Conservation (phyloP, 2,113 vertebrate species). For the Ginglymostoma cirratum region DNA sequence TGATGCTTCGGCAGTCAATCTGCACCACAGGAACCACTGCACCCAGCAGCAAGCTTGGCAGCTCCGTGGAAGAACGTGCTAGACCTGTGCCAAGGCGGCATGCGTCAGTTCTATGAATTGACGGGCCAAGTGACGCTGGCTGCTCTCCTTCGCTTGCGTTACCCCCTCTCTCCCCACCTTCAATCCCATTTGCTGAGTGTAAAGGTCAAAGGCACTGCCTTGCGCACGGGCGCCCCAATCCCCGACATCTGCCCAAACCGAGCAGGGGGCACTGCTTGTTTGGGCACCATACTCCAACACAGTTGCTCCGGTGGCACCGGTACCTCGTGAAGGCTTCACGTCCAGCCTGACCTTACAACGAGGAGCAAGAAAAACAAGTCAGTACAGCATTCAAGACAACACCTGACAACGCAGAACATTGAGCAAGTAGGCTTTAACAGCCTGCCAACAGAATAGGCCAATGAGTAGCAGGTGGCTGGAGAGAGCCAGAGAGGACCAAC, state of each 20-base stretch:
- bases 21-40: not conserved
- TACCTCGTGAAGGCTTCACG: not conserved
- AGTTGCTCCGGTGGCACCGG: not conserved
- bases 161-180: not conserved
- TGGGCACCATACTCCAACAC: not conserved
- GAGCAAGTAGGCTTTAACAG: not conserved
- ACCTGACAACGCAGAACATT: not conserved
- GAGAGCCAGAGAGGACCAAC: not conserved
- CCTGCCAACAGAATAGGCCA: not conserved
- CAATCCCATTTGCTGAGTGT: not conserved
- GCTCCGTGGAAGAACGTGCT: too few relatives aligned
- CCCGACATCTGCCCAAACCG: not conserved
- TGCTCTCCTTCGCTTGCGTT: not conserved
- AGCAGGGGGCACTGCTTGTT: not conserved
- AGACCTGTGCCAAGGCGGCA: not conserved
- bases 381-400: constrained; percentile 2
- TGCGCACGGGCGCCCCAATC: not conserved
- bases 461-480: not conserved
- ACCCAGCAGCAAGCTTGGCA: not conserved
- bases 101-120: not conserved
- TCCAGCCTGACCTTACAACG: not conserved
- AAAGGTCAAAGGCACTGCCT: not conserved
- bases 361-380: constrained; percentile 21
- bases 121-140: not conserved
- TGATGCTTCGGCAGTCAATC: too few relatives aligned